These are phyloP conservation scores for Cosmia trapezina DNA, from an alignment of 2,888 invertebrate species.

Conservation along the genomic window DNA sequence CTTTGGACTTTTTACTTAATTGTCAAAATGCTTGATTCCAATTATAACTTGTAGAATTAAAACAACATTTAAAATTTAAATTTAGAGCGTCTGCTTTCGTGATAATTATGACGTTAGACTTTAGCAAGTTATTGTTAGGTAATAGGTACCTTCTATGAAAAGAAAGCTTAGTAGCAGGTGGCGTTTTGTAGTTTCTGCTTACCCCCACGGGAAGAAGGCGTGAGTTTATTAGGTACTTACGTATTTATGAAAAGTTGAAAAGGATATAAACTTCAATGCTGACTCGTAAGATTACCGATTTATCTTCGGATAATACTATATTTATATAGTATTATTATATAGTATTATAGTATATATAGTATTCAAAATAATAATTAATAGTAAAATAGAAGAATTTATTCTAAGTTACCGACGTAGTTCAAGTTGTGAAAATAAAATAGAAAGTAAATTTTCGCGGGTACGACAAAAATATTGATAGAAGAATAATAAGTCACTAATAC, in stretches of 20 bases:
- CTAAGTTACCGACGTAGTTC: neutral
- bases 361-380: neutral
- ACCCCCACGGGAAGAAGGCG: no score
- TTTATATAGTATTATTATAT: no score
- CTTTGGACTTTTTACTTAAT: conserved; percentile 43
- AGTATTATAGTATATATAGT: no score
- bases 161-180: no score
- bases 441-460: neutral
- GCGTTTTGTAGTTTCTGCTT: no score
- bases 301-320: neutral
- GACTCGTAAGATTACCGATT: neutral
- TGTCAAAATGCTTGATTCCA: conserved; percentile 36
- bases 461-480: neutral
- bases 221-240: no score
- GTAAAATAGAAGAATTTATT: neutral
- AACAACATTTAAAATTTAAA: conserved; percentile 36
- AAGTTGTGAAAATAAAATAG: neutral
- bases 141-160: neutral
- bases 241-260: neutral
- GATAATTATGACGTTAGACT: neutral
- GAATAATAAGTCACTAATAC: neutral
- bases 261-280: no score
- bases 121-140: neutral
- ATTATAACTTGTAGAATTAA: conserved; percentile 28
- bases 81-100: conserved; percentile 19